phyloP scores from a whole-genome alignment of 2,888 invertebrate species.

The Cataglyphis rosenhaueri region DNA sequence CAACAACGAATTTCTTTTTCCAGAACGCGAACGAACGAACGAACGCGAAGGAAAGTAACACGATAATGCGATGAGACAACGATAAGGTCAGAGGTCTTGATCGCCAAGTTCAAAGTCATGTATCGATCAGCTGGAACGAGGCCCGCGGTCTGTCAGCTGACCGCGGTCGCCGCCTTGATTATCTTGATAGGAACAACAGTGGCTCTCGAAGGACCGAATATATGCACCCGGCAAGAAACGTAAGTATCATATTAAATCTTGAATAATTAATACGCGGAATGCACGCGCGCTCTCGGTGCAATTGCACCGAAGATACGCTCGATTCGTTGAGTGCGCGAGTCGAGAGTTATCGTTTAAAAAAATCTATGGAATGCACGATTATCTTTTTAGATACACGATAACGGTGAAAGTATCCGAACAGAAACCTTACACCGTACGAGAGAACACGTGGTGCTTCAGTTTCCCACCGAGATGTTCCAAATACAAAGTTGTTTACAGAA shows the following conservation, averaged over 20 bases:
- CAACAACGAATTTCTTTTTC: neutral
- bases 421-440: conserved; percentile 93
- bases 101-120: conserved; percentile 12
- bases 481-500: conserved; percentile 92
- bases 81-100: conserved; percentile 13
- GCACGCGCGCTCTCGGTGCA: neutral
- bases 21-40: neutral
- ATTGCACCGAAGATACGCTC: neutral
- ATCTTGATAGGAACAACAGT: conserved; percentile 30
- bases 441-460: conserved; percentile 94
- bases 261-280: neutral
- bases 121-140: conserved; percentile 54
- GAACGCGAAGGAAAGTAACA: neutral
- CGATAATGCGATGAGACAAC: conserved; percentile 29
- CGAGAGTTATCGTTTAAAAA: neutral
- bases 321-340: neutral
- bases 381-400: conserved; percentile 90
- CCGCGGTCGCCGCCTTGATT: conserved; percentile 36
- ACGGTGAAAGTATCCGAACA: conserved; percentile 92
- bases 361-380: neutral
- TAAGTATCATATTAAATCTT: conserved; percentile 85
- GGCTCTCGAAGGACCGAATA: conserved; percentile 90
- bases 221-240: conserved; percentile 92
- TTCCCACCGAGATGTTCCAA: conserved; percentile 95
- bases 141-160: conserved; percentile 43